Conservation (phyloP, 2,888 invertebrate species). For the Uloborus plumipes region DNA sequence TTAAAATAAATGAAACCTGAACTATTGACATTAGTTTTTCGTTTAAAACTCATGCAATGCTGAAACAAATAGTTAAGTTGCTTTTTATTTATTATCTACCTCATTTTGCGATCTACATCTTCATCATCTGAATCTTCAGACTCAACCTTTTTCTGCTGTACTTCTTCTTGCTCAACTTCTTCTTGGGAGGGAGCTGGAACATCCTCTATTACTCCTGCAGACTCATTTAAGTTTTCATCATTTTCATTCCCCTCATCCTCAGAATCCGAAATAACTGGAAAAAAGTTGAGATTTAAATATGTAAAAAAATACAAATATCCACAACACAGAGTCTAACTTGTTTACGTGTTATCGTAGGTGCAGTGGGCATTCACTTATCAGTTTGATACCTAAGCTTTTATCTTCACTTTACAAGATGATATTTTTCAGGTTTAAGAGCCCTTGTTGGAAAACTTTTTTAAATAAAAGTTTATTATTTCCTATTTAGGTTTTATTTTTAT, state of each 20-base stretch:
- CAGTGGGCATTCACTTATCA: no score
- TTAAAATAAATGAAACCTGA: no score
- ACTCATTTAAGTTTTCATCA: slow-evolving; percentile 24
- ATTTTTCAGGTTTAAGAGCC: no score
- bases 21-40: no score
- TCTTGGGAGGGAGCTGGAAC: slow-evolving; percentile 33
- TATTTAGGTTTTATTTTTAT: no score
- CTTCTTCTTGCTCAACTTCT: slow-evolving; percentile 24
- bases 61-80: background rate
- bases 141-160: slow-evolving; percentile 46
- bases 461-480: no score
- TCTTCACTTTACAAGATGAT: no score
- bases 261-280: slow-evolving; percentile 68
- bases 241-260: slow-evolving; percentile 66
- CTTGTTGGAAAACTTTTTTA: no score
- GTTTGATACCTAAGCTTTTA: no score
- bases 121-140: slow-evolving; percentile 62
- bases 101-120: slow-evolving; percentile 54
- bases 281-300: background rate
- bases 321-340: no score
- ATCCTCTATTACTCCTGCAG: slow-evolving; percentile 51
- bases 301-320: background rate
- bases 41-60: no score
- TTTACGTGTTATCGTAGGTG: no score
- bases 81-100: background rate